phyloP scores from a whole-genome alignment of 2,797 vertebrate species.

The Mus caroli region DNA sequence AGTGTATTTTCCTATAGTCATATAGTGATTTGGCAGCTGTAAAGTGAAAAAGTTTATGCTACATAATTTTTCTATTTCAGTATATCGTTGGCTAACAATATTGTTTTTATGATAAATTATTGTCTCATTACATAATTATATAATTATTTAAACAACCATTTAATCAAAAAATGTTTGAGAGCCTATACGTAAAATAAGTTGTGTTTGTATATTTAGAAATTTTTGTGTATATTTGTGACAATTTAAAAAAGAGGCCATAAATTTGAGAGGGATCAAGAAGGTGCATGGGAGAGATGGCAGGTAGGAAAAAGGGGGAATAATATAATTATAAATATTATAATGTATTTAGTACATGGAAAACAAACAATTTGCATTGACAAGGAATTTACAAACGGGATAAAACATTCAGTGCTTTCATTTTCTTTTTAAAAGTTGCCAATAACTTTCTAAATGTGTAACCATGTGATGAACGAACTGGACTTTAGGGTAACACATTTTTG shows the following conservation, averaged over 20 bases:
- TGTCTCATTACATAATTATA: slow-evolving; percentile 15
- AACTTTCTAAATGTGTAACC: not conserved
- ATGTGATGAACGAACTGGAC: not conserved
- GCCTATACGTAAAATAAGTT: not conserved
- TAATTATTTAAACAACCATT: slow-evolving; percentile 41
- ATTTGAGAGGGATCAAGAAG: not conserved
- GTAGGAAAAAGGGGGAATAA: not conserved
- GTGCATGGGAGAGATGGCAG: not conserved
- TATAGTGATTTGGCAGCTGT: slow-evolving; percentile 35
- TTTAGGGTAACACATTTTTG: slow-evolving; percentile 13
- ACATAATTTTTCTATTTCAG: slow-evolving; percentile 48
- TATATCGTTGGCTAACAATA: not conserved
- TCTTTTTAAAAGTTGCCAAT: not conserved
- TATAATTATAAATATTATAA: not conserved
- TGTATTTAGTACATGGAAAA: slow-evolving; percentile 5
- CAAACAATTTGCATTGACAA: slow-evolving; percentile 39
- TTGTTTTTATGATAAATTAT: slow-evolving; percentile 17
- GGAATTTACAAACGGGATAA: not conserved
- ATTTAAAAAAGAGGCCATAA: not conserved
- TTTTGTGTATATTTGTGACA: not conserved
- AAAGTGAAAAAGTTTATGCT: not conserved
- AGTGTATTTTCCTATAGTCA: slow-evolving; percentile 13
- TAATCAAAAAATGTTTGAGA: slow-evolving; percentile 51
- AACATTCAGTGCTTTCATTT: slow-evolving; percentile 3
- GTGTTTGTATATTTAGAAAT: not conserved